A percentile compares a stretch with the other conserved stretches of the same genome.
Conservation (phyloP, 1,140 invertebrate species). For the Zaprionus nigranus region DNA sequence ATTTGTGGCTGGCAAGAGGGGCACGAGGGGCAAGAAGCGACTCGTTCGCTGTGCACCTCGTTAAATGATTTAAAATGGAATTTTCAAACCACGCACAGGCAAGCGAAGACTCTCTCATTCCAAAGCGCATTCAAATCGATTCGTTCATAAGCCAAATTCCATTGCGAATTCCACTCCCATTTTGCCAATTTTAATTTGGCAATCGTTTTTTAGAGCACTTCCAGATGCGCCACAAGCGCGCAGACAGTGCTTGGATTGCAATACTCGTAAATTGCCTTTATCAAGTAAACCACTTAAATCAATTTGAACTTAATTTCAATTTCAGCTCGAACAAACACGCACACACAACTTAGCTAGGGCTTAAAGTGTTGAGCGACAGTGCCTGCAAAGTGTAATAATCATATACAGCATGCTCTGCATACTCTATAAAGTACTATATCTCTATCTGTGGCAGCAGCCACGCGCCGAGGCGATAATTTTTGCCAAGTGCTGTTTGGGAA, state of each 20-base stretch:
- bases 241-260: neutral
- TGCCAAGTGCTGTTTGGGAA: neutral
- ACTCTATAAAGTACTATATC: neutral
- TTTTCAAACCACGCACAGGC: neutral
- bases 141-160: slow-evolving; percentile 3
- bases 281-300: slow-evolving; percentile 13
- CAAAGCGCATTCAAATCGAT: neutral
- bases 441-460: neutral
- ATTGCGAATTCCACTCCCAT: neutral
- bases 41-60: neutral
- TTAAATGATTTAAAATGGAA: slow-evolving; percentile 8
- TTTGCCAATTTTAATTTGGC: slow-evolving; percentile 1
- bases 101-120: neutral
- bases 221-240: neutral
- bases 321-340: neutral
- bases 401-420: neutral
- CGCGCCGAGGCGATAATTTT: neutral
- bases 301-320: slow-evolving; percentile 11
- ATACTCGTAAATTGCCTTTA: neutral
- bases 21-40: too few relatives aligned
- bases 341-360: neutral
- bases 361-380: slow-evolving; percentile 1
- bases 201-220: slow-evolving; percentile 1
- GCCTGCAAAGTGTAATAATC: neutral
- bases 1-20: slow-evolving; percentile 47